These are phyloP conservation scores for Porites evermanni DNA, from an alignment of 92 coral and sea anemone genomes.

Conservation along the genomic window DNA sequence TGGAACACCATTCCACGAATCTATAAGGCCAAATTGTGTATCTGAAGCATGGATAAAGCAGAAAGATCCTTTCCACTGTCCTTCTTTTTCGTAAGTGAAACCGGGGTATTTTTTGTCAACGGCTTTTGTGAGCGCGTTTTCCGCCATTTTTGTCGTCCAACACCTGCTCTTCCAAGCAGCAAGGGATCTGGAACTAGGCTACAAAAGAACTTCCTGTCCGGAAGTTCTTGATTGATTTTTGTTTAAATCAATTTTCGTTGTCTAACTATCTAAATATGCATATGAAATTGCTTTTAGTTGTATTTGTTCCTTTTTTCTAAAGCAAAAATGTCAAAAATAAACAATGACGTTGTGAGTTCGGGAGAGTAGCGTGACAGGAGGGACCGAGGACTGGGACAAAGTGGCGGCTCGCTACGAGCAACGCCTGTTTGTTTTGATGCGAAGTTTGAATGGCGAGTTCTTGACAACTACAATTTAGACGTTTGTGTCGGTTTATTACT, in stretches of 20 bases:
- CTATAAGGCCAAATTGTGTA: slow-evolving; percentile 95
- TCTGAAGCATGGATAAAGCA: slow-evolving; percentile 96
- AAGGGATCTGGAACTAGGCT: slow-evolving; percentile 38
- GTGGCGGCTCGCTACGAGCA: neutral
- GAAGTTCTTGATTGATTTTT: neutral
- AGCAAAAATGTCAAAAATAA: too few species aligned
- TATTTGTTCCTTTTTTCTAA: too few species aligned
- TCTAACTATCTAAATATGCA: too few species aligned
- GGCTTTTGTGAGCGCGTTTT: slow-evolving; percentile 64
- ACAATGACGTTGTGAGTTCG: neutral
- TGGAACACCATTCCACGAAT: slow-evolving; percentile 91
- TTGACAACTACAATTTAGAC: neutral
- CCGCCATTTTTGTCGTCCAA: slow-evolving; percentile 78
- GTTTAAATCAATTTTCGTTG: neutral
- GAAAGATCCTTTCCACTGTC: slow-evolving; percentile 95
- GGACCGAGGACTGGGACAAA: slow-evolving; percentile 23
- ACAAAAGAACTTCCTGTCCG: slow-evolving; percentile 9
- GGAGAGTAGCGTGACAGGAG: neutral
- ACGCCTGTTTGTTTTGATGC: slow-evolving; percentile 29
- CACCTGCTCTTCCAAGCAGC: slow-evolving; percentile 41
- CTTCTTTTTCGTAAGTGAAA: slow-evolving; percentile 87
- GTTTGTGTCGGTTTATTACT: neutral
- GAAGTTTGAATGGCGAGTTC: slow-evolving; percentile 5
- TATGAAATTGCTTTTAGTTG: too few species aligned
- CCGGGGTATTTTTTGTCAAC: slow-evolving; percentile 73